These are phyloP conservation scores for Theodoxus fluviatilis DNA, from an alignment of 2,888 invertebrate genomes.

Conservation along the genomic window DNA sequence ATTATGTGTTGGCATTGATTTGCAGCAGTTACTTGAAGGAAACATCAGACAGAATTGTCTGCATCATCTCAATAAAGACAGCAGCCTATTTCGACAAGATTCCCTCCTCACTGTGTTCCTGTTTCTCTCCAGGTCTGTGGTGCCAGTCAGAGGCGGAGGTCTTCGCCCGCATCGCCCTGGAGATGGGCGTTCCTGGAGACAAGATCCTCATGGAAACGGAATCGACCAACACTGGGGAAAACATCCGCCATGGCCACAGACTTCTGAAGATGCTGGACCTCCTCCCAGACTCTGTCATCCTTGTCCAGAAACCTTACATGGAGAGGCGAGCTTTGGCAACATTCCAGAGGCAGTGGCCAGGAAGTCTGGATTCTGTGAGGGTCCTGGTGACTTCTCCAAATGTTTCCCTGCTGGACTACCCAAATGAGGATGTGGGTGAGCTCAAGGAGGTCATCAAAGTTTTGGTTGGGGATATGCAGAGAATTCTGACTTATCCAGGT, in stretches of 20 bases:
- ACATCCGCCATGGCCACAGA: background rate
- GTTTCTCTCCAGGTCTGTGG: conserved; percentile 8
- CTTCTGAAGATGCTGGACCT: conserved; percentile 1
- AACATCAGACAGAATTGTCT: too few species aligned
- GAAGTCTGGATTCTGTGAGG: background rate
- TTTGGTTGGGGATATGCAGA: conserved; percentile 26
- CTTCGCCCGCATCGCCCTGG: background rate
- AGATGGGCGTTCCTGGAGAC: background rate
- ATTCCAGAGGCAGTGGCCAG: conserved; percentile 16
- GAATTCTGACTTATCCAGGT: conserved; percentile 20
- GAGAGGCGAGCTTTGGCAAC: conserved; percentile 20
- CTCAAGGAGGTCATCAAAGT: conserved; percentile 10
- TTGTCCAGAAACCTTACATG: conserved; percentile 22
- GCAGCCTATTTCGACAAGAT: too few species aligned
- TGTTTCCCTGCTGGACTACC: conserved; percentile 16
- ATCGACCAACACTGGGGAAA: conserved; percentile 17
- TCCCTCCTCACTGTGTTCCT: too few species aligned
- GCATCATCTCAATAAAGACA: too few species aligned
- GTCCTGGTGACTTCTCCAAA: conserved; percentile 7
- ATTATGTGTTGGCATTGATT: too few species aligned
- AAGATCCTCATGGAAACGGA: conserved; percentile 4
- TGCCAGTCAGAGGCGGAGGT: conserved; percentile 17
- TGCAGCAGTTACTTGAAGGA: too few species aligned
- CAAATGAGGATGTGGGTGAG: conserved; percentile 7
- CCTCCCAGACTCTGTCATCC: background rate